Conservation (phyloP, 1,140 invertebrate species). For the Hypothenemus hampei region DNA sequence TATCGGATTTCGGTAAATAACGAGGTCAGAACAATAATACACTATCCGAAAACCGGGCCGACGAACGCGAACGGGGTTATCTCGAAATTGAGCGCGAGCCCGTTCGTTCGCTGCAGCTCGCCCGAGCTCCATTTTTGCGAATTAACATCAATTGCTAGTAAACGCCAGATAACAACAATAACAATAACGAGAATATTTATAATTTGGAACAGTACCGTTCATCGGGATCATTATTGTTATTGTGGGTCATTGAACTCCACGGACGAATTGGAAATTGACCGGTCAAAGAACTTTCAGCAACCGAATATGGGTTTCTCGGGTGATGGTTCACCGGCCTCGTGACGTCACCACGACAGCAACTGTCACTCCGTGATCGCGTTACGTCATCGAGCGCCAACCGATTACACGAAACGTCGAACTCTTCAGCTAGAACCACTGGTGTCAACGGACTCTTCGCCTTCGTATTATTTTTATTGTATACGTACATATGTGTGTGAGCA, state of each 20-base stretch:
- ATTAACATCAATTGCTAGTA: conserved; percentile 18
- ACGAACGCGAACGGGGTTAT: conserved; percentile 21
- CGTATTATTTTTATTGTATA: conserved; percentile 1
- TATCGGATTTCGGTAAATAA: conserved; percentile 30
- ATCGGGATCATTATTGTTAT: no score
- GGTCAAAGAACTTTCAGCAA: conserved; percentile 39
- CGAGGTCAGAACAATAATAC: conserved; percentile 30
- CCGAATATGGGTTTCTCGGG: conserved; percentile 40
- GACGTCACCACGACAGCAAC: conserved; percentile 37
- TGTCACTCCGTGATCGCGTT: conserved; percentile 31
- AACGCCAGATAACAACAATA: conserved; percentile 18
- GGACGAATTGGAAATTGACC: conserved; percentile 28
- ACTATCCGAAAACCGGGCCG: conserved; percentile 23
- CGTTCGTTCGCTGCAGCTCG: conserved; percentile 11
- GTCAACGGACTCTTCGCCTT: conserved; percentile 14
- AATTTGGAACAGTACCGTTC: no score
- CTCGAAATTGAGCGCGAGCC: conserved; percentile 12
- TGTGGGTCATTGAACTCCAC: conserved; percentile 26
- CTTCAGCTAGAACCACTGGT: conserved; percentile 9
- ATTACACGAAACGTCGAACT: no score
- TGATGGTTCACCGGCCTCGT: conserved; percentile 29
- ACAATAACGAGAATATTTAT: conserved; percentile 11
- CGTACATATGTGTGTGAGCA: neutral
- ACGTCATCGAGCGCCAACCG: conserved; percentile 32
- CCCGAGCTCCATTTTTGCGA: conserved; percentile 28